A percentile compares a stretch with the other conserved stretches of the same genome.
Evolutionary conservation across 2,113 vertebrate genomes (phyloP).

Genomic region (Peromyscus californicus): DNA sequence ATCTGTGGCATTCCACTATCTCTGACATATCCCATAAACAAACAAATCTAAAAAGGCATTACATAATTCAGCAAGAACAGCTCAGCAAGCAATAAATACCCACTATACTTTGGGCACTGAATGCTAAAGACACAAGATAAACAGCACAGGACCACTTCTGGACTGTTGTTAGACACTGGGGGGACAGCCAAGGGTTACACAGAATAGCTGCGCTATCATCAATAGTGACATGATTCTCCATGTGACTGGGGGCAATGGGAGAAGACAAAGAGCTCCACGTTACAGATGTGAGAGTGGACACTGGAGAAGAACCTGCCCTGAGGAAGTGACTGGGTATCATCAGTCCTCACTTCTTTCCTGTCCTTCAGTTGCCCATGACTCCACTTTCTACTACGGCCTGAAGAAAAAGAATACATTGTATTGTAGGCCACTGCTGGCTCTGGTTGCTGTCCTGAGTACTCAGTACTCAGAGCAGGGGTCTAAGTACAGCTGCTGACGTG

Average conservation of each 20-base stretch:
- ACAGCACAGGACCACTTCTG: not conserved
- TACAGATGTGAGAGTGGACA: not conserved
- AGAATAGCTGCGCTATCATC: not conserved
- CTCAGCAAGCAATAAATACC: not conserved
- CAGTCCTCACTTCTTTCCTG: not conserved
- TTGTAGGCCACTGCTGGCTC: not conserved
- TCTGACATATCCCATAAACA: not conserved
- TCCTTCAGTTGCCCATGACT: not conserved
- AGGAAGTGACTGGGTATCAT: not conserved
- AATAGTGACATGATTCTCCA: not conserved
- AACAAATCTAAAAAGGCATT: constrained; percentile 5
- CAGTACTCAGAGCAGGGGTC: not conserved
- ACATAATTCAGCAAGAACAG: not conserved
- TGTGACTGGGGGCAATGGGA: not conserved
- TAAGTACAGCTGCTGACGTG: not conserved
- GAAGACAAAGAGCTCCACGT: not conserved
- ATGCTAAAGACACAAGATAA: not conserved
- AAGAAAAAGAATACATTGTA: not conserved
- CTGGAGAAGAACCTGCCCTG: not conserved
- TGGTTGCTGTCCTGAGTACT: not conserved
- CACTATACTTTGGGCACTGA: not conserved
- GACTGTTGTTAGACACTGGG: not conserved
- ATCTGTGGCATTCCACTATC: not conserved
- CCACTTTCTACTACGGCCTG: not conserved
- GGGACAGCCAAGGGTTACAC: not conserved